Base-by-base conservation (phyloP, 2,113 vertebrate species). In the Electrona antarctica region DNA sequence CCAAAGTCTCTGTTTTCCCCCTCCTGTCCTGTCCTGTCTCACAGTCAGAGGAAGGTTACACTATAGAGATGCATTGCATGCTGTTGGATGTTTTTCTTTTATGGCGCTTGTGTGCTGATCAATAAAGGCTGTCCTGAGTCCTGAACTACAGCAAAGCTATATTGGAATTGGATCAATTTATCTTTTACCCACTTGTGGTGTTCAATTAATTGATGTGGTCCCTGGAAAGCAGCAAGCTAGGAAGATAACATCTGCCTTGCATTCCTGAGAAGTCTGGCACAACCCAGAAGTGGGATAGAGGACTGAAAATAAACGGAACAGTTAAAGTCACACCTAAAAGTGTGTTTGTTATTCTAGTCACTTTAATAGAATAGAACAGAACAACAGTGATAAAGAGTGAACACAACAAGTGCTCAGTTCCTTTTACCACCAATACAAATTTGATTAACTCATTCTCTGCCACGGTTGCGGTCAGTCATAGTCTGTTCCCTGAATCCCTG, bases 91-190 rank as follows among this genome's bases (percentile, higher is more conserved):
- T 8, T 6, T 28, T 55, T 51, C 46, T 59, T 47, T 63, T 55
- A 49, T 33, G 7, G 9, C 49, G 28, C 47, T 64, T 41, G 14
- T 68, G 50, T 47, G 4, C 45, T 51, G 54, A 76, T 70, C 52
- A 29, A 69, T 76, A 64, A 60, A 59, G 64, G 67, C 59, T 61
- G 28, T 45, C 63, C 28, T 15, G 52, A 70, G 28, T 45, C 63
- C 28, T 15, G 52, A 70, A 41, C 55, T 12, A 51, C 29, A 45
- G 29, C 54, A 29, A 47, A 67, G 64, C 47, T 13, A 14, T 61
- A 47, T 14, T 49, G 13, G 57, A 54, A 47, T 66, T 65, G 63
- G 46, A 66, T 66, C n/a, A 9, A 51, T 55, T 13, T 48, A 70
- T 12, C 49, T 67, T 58, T 7, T 50, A 28, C 11, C 14, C 66